A percentile compares a stretch with the other conserved stretches of the same genome.
These are phyloP conservation scores for Etheostoma spectabile DNA, from an alignment of 2,113 vertebrate species.

Conservation along the genomic window DNA sequence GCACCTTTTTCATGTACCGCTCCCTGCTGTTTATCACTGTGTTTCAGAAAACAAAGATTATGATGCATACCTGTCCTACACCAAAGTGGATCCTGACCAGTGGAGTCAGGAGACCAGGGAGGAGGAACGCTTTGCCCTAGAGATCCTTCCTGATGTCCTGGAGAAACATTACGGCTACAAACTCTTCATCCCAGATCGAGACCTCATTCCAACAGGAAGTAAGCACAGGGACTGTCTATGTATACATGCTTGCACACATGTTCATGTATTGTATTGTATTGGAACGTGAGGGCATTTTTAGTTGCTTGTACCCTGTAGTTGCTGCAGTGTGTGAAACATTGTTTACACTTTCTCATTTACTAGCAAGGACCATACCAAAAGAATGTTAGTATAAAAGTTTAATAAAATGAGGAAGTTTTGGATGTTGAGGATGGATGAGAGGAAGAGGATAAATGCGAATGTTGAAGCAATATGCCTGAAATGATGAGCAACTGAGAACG, in stretches of 20 bases:
- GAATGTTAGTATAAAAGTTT: not conserved
- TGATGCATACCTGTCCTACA: conserved; percentile 98
- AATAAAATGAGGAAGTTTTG: not conserved
- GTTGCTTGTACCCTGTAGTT: not conserved
- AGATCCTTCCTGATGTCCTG: conserved; percentile 97
- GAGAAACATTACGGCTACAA: conserved; percentile 99
- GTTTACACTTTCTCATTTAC: conserved; percentile 4
- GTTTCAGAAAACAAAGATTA: conserved; percentile 97
- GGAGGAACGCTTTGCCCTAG: conserved; percentile 97
- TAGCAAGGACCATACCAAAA: conserved; percentile 5
- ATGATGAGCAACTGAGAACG: not conserved
- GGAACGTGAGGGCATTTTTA: conserved; percentile 5
- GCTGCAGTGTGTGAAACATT: conserved; percentile 9
- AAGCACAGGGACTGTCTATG: conserved; percentile 75
- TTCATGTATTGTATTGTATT: not conserved
- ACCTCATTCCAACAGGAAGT: conserved; percentile 99
- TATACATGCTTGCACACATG: not conserved
- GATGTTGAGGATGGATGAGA: not conserved
- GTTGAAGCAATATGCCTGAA: not conserved
- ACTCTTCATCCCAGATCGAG: conserved; percentile 97
- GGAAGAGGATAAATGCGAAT: not conserved
- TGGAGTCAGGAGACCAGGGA: conserved; percentile 98
- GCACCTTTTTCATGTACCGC: not conserved
- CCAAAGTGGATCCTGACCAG: conserved; percentile 98
- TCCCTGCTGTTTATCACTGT: not conserved